These are phyloP conservation scores for Rhyacophila brunnea DNA, from an alignment of 1,140 invertebrate species.

Conservation along the genomic window DNA sequence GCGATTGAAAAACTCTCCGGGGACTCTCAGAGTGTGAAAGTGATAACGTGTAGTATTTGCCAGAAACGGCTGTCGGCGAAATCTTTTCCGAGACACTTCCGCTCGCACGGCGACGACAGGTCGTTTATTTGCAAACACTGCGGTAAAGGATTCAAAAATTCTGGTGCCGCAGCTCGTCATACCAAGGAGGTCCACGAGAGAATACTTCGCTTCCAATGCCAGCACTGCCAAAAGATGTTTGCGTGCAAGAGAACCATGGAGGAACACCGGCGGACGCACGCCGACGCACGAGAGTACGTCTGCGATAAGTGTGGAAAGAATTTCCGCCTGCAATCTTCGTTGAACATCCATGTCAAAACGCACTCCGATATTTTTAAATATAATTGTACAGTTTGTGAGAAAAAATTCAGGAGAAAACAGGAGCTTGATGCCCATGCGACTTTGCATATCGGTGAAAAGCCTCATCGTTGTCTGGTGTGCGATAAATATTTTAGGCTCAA, in stretches of 20 bases:
- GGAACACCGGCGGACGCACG: conserved; percentile 51
- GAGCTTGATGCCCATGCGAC: conserved; percentile 38
- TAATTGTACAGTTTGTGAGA: conserved; percentile 34
- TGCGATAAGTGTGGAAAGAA: conserved; percentile 55
- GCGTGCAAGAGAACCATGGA: conserved; percentile 50
- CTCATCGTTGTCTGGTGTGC: conserved; percentile 16
- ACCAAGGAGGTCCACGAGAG: conserved; percentile 10
- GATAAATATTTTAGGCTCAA: conserved; percentile 14
- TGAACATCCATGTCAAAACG: conserved; percentile 50
- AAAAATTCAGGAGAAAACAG: conserved; percentile 37
- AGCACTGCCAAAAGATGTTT: conserved; percentile 49
- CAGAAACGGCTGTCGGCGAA: conserved; percentile 1
- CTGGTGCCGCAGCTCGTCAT: conserved; percentile 12
- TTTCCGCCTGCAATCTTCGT: conserved; percentile 54
- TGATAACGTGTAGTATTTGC: not conserved
- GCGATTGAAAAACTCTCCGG: no score
- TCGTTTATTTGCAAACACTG: conserved; percentile 45
- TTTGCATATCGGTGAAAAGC: conserved; percentile 15
- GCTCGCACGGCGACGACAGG: conserved; percentile 44
- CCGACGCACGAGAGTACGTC: conserved; percentile 45
- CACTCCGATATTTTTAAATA: conserved; percentile 30
- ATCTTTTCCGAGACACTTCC: conserved; percentile 38
- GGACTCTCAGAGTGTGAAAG: no score
- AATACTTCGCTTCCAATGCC: conserved; percentile 38
- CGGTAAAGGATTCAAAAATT: conserved; percentile 17